Evolutionary conservation across 2,797 vertebrate species (phyloP).

Genomic region (Paguma larvata): DNA sequence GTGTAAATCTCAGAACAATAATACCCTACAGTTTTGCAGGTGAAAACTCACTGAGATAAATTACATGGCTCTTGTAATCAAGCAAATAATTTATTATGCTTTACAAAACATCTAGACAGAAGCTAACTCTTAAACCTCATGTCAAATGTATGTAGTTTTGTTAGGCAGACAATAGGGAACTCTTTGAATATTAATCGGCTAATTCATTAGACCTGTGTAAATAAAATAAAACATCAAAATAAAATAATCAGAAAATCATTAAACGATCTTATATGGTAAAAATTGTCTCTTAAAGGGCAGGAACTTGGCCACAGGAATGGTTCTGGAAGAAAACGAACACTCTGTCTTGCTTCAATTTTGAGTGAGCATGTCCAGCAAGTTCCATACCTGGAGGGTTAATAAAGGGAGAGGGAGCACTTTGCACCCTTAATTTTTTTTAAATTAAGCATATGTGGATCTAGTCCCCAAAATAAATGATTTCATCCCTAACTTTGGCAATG

Average conservation of each 20-base stretch:
- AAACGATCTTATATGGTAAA: conserved; percentile 30
- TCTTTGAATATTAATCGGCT: background rate
- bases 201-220: background rate
- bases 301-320: background rate
- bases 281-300: background rate
- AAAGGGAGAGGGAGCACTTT: background rate
- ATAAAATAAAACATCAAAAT: conserved; percentile 41
- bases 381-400: background rate
- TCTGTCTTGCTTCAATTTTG: conserved; percentile 27
- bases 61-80: background rate
- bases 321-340: background rate
- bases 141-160: background rate
- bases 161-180: background rate
- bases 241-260: conserved; percentile 3
- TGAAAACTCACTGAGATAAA: conserved; percentile 36
- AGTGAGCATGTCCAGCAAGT: background rate
- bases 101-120: conserved; percentile 6
- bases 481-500: background rate
- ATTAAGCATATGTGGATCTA: background rate
- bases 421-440: background rate
- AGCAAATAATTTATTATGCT: background rate
- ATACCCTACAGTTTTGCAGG: background rate
- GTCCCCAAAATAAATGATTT: conserved; percentile 7
- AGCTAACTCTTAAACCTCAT: background rate
- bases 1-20: conserved; percentile 8